These are phyloP conservation scores for Peromyscus nudipes DNA, from an alignment of 2,797 vertebrate genomes.

Conservation along the genomic window DNA sequence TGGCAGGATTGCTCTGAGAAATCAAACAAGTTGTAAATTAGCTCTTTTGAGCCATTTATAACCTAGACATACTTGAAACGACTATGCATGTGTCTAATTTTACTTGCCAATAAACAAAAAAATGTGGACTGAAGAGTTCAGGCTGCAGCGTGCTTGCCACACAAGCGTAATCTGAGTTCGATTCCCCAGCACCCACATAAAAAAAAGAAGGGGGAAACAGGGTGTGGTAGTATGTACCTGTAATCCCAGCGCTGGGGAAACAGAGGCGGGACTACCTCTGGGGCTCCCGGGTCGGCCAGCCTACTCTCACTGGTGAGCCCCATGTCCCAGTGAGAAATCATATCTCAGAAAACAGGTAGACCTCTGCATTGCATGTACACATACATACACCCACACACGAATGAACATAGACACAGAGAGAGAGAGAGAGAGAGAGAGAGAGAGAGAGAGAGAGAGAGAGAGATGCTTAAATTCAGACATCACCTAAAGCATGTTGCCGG, in stretches of 20 bases:
- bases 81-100: background rate
- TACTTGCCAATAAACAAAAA: background rate
- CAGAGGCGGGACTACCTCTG: background rate
- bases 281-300: background rate
- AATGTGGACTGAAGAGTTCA: background rate
- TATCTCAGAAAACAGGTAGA: background rate
- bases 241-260: background rate
- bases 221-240: background rate
- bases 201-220: background rate
- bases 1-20: background rate
- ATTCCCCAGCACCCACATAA: background rate
- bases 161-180: background rate
- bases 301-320: background rate
- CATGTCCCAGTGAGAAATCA: background rate
- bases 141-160: background rate
- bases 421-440: too few relatives aligned
- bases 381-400: background rate
- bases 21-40: background rate
- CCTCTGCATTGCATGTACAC: background rate
- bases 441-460: too few relatives aligned
- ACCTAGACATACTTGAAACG: background rate
- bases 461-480: background rate
- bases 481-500: background rate
- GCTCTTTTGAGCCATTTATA: background rate
- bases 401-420: background rate